These are phyloP conservation scores for Dolichotis patagonum DNA, from an alignment of 2,113 vertebrate genomes.

Conservation along the genomic window DNA sequence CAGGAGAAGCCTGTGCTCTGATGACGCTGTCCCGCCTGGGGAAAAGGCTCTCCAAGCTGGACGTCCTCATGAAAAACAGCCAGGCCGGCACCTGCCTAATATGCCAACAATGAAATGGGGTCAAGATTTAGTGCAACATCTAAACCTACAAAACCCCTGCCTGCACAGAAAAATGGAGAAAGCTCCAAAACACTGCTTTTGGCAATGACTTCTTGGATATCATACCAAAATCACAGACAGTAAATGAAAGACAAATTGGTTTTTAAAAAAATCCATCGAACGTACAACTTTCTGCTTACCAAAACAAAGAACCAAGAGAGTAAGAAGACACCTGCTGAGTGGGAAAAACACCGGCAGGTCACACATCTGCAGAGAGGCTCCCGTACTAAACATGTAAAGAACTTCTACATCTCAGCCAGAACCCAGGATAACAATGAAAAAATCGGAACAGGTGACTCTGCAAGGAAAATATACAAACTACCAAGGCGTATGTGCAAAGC, in stretches of 20 bases:
- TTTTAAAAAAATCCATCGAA: background rate
- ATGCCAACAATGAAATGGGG: background rate
- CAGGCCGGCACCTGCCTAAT: no score
- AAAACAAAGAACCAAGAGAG: background rate
- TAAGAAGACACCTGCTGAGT: background rate
- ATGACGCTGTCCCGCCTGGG: background rate
- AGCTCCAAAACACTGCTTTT: background rate
- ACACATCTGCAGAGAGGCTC: background rate
- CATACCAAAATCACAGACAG: background rate
- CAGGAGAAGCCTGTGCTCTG: background rate
- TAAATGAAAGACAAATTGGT: background rate
- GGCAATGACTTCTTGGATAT: background rate
- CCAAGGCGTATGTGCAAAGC: background rate
- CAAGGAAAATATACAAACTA: background rate
- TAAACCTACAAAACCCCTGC: background rate
- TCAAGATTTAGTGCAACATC: background rate
- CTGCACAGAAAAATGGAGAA: background rate
- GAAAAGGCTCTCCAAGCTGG: background rate
- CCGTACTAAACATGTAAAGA: background rate
- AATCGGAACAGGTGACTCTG: background rate
- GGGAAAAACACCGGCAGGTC: background rate
- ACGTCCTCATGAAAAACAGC: background rate
- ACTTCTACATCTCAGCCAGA: background rate
- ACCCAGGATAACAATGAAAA: no score
- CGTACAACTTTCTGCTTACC: background rate